Evolutionary conservation across 2,888 invertebrate genomes (phyloP).

Genomic region (Exephanes ischioxanthus): DNA sequence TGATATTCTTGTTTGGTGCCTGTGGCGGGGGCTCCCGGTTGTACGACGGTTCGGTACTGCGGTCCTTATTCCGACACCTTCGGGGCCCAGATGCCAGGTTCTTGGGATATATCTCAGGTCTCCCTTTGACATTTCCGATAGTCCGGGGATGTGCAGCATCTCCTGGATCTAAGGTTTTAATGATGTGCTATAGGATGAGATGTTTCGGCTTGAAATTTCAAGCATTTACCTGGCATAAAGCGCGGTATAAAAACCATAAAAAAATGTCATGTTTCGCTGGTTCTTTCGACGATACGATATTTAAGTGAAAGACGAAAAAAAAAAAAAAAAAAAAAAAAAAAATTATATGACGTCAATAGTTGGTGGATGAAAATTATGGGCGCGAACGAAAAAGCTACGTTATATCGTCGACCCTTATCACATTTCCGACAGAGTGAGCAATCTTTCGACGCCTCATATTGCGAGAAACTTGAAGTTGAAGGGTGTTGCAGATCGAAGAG

Average conservation of each 20-base stretch:
- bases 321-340: background rate
- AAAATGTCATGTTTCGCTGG: background rate
- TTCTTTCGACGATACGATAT: background rate
- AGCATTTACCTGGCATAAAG: background rate
- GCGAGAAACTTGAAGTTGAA: slow-evolving; percentile 7
- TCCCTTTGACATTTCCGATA: slow-evolving; percentile 36
- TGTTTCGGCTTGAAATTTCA: slow-evolving; percentile 1
- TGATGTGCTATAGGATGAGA: background rate
- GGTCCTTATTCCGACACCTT: slow-evolving; percentile 28
- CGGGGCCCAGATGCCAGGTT: slow-evolving; percentile 21
- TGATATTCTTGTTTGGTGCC: slow-evolving; percentile 20
- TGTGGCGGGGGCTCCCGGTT: background rate
- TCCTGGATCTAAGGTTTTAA: background rate
- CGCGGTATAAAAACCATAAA: too few species aligned
- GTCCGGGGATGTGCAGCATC: background rate
- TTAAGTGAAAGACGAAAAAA: background rate
- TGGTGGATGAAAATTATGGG: background rate
- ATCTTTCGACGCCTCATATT: background rate
- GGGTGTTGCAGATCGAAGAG: background rate
- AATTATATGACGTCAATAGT: background rate
- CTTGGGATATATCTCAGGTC: slow-evolving; percentile 1
- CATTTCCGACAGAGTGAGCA: background rate
- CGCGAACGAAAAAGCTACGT: background rate
- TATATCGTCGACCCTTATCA: background rate
- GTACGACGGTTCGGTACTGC: slow-evolving; percentile 4